phyloP scores from a whole-genome alignment of 1,140 invertebrate species.

The Triops longicaudatus region DNA sequence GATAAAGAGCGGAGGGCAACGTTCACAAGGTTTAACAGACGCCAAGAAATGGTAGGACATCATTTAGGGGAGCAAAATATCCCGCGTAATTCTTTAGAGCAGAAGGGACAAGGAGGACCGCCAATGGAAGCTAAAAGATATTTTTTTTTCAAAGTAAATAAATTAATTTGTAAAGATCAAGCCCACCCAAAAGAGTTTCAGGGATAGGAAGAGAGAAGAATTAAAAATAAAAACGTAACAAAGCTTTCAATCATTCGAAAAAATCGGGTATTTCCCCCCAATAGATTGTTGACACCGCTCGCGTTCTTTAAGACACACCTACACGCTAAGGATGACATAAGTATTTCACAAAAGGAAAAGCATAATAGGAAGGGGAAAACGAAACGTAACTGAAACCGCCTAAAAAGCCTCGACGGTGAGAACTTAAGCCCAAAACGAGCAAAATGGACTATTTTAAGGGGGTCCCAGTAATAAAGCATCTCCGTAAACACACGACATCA shows the following conservation, averaged over 20 bases:
- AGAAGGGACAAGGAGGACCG: background rate
- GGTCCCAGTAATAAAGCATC: too few relatives aligned
- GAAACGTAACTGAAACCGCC: too few relatives aligned
- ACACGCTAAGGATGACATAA: background rate
- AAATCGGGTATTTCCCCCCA: background rate
- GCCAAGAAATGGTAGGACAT: background rate
- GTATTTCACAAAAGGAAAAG: too few relatives aligned
- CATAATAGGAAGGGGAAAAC: too few relatives aligned
- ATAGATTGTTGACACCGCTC: background rate
- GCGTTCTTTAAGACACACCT: background rate
- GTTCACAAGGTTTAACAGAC: slow-evolving; percentile 1
- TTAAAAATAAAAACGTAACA: background rate
- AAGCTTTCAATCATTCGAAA: background rate
- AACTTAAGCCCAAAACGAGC: too few relatives aligned
- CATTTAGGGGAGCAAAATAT: background rate
- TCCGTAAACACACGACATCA: too few relatives aligned
- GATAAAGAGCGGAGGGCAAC: background rate
- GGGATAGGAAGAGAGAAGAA: background rate
- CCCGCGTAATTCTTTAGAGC: background rate
- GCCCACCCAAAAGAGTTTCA: background rate
- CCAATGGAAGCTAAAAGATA: background rate
- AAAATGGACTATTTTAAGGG: too few relatives aligned
- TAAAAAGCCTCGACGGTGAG: too few relatives aligned
- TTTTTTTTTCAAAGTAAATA: background rate
- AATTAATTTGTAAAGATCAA: background rate